These are phyloP conservation scores for Riparia riparia DNA, from an alignment of 2,113 vertebrate genomes.

Conservation along the genomic window DNA sequence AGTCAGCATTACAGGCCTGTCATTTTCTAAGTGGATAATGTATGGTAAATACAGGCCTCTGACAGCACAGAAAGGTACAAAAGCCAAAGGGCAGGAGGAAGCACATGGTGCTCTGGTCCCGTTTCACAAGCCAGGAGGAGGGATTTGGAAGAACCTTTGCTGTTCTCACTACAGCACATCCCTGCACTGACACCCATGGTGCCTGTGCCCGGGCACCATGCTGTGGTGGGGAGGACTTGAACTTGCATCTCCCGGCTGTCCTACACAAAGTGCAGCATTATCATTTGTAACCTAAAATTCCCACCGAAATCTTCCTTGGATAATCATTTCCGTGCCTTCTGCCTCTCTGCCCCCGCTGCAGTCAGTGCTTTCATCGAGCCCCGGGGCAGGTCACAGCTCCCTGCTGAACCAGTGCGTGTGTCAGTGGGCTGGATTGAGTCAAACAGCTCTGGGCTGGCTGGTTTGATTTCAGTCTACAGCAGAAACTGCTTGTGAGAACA, in stretches of 20 bases:
- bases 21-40: background rate
- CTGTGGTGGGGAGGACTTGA: background rate
- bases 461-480: background rate
- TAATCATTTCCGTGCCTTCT: accelerated
- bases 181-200: accelerated
- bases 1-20: background rate
- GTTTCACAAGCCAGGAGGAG: accelerated
- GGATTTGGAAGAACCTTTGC: background rate
- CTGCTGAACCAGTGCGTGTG: accelerated
- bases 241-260: background rate
- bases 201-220: background rate
- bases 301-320: background rate
- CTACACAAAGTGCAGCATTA: background rate
- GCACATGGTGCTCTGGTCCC: accelerated
- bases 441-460: background rate
- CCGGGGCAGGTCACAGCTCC: background rate
- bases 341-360: accelerated
- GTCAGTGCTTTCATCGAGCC: accelerated
- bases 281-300: background rate
- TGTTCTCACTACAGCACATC: accelerated
- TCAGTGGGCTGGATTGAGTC: accelerated
- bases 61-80: background rate
- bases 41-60: background rate
- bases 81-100: background rate
- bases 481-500: background rate